Conservation (phyloP, 1,140 invertebrate genomes). For the Euura lappo region DNA sequence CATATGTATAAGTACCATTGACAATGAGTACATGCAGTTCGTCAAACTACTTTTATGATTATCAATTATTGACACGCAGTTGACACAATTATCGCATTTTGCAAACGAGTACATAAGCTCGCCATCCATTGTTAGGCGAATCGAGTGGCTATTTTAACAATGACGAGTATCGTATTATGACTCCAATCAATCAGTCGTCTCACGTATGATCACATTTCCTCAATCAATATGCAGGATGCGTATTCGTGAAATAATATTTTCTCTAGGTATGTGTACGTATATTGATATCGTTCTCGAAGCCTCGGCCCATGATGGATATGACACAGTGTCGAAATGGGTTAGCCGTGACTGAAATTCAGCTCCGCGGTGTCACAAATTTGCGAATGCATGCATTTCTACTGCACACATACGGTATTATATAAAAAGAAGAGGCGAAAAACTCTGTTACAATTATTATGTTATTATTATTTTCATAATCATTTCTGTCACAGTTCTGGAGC, state of each 20-base stretch:
- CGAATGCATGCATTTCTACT: not conserved
- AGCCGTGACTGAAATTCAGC: not conserved
- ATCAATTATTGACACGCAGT: too few relatives aligned
- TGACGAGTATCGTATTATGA: too few relatives aligned
- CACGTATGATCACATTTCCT: not conserved
- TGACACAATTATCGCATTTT: too few relatives aligned
- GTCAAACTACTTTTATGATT: too few relatives aligned
- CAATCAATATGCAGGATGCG: slow-evolving; percentile 1
- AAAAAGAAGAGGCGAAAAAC: too few relatives aligned
- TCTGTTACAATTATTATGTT: not conserved
- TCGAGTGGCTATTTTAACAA: too few relatives aligned
- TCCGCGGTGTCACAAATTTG: not conserved
- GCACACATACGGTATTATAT: too few relatives aligned
- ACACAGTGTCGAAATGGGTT: slow-evolving; percentile 5
- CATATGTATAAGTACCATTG: not conserved
- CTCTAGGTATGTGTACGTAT: not conserved
- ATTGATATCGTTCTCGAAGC: not conserved
- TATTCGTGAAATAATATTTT: not conserved
- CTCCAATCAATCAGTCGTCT: not conserved
- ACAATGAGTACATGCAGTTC: not conserved
- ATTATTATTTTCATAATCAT: not conserved
- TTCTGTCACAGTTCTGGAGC: not conserved
- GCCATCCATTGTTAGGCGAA: too few relatives aligned
- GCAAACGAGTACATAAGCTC: too few relatives aligned
- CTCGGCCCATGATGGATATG: not conserved